Percentiles rank a stretch among this genome's conserved stretches.
phyloP scores from a whole-genome alignment of 2,113 vertebrate genomes.

The Aegithalos caudatus region DNA sequence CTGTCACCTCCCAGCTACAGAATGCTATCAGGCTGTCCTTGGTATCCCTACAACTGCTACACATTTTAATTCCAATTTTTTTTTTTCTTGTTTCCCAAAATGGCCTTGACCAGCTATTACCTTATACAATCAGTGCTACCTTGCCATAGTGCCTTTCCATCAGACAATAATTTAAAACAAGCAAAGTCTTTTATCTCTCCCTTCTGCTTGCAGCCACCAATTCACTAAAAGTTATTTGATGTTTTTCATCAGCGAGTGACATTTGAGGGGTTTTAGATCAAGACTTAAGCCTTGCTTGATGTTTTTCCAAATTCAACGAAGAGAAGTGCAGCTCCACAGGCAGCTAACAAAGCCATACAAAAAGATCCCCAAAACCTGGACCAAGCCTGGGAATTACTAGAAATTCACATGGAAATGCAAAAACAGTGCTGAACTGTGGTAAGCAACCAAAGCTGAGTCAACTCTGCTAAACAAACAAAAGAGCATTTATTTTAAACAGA shows the following conservation, averaged over 20 bases:
- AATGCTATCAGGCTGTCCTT: not conserved
- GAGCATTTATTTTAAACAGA: slow-evolving; percentile 15
- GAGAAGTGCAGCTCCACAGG: not conserved
- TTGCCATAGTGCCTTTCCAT: not conserved
- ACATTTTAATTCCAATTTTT: not conserved
- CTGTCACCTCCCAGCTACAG: not conserved
- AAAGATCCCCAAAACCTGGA: slow-evolving; percentile 11
- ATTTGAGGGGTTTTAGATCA: not conserved
- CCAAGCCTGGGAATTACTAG: slow-evolving; percentile 47
- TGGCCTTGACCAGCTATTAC: not conserved
- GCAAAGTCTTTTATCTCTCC: not conserved
- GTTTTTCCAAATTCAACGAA: slow-evolving; percentile 12
- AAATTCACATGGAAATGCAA: slow-evolving; percentile 51
- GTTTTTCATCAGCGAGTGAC: not conserved
- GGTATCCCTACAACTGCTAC: not conserved
- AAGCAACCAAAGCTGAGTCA: slow-evolving; percentile 50
- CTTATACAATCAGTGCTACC: not conserved
- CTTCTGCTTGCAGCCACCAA: not conserved
- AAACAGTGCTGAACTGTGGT: slow-evolving; percentile 2
- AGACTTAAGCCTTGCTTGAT: not conserved
- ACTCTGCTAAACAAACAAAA: slow-evolving; percentile 39
- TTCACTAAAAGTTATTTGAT: not conserved
- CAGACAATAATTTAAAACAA: not conserved
- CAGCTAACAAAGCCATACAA: not conserved
- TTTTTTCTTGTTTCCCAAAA: not conserved